Base-by-base conservation (phyloP, 2,113 vertebrate species). In the Tachysurus fulvidraco region DNA sequence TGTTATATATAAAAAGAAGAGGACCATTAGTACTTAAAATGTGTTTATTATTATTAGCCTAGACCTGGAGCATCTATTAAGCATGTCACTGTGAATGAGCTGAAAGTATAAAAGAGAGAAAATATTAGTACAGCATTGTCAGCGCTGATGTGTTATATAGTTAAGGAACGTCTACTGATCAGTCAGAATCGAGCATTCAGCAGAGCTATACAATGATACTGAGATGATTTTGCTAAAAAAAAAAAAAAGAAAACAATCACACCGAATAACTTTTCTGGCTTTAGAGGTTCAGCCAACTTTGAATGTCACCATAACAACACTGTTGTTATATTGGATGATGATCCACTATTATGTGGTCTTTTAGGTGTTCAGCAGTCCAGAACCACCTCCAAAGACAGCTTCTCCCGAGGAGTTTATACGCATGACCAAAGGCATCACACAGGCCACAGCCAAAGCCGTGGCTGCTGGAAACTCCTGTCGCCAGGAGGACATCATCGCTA, bases 341-440 rank as follows among this genome's bases (percentile, higher is more conserved):
- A 41, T 54, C 30, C 12, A 12, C 13, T 64, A 6, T 74, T 41
- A 14, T 62, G 30, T 85, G 50, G 84, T 0, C 0, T 10, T n/a
- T 74, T 90, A 99, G 98, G 97, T 98, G 30, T 99, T 99, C 94
- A 96, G 94, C 90, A 97, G 96, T 62, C 93, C 94, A 0, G 96
- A 99, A 60, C 97, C 97, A 17, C 98, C 98, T 0, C 93, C 96
- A 59, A 97, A 97, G 91, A 98, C 97, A 0, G 97, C 98, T 14
- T 96, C 97, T 1, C 98, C 98, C 0, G 98, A 99, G 88, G 98
- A 99, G 91, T 99, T 99, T 86, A 99, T 99, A 87, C 97, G 98
- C 83, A 99, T 96, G 97, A 99, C 98, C 0, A 99, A 99, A 93
- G 98, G 98, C 85, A 99, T 99, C 94, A 99, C 98, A 0, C 96